Percentiles rank a stretch among this genome's conserved stretches.
phyloP scores from a whole-genome alignment of 2,797 vertebrate species.

The Arvicola amphibius region DNA sequence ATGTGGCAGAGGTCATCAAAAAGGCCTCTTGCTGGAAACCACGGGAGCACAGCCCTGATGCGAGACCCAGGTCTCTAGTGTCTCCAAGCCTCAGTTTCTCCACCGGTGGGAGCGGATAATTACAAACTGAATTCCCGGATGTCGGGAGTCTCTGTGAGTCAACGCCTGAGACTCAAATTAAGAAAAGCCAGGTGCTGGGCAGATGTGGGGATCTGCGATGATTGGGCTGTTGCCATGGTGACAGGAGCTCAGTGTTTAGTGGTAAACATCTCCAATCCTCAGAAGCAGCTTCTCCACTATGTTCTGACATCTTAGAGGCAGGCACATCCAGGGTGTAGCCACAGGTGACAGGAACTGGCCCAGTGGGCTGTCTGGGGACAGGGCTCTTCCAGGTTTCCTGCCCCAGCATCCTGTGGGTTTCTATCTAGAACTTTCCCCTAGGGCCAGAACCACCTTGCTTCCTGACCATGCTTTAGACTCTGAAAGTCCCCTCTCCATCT shows the following conservation, averaged over 20 bases:
- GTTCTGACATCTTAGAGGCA: not conserved
- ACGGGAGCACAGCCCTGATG: no score
- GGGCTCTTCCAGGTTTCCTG: accelerated
- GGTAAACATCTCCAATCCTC: slow-evolving; percentile 35
- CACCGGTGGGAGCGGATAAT: not conserved
- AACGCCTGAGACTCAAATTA: not conserved
- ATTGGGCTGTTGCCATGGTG: slow-evolving; percentile 62
- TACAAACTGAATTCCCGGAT: accelerated
- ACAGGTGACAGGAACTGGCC: not conserved
- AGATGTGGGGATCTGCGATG: not conserved
- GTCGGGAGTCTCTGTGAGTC: not conserved
- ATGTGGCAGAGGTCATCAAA: accelerated
- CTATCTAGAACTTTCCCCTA: not conserved
- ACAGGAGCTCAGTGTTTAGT: not conserved
- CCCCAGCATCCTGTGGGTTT: not conserved
- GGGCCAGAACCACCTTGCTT: not conserved
- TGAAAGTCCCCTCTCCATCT: not conserved
- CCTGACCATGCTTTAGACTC: not conserved
- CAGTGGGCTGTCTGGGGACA: accelerated
- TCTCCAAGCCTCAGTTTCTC: not conserved
- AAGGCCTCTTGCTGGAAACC: not conserved
- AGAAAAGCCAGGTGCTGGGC: slow-evolving; percentile 47
- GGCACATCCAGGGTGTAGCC: not conserved
- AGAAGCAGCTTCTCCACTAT: not conserved
- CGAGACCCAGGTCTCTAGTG: not conserved